Percentiles rank a stretch among this genome's conserved stretches.
Evolutionary conservation across 1,140 invertebrate genomes (phyloP).

Genomic region (Heterodera schachtii): DNA sequence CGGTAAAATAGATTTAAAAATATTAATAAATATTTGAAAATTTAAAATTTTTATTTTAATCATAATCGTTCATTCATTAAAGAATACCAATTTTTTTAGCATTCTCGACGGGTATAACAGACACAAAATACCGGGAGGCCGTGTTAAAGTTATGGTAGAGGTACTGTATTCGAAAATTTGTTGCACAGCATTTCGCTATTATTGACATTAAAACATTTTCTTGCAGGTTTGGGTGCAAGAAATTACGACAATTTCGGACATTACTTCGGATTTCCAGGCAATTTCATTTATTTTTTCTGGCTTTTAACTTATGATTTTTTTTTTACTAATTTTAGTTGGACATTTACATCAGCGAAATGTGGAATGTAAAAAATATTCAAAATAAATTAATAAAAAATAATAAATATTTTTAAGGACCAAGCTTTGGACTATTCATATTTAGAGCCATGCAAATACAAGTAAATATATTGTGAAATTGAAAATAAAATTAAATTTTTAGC

Average conservation of each 20-base stretch:
- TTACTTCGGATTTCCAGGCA: conserved; percentile 63
- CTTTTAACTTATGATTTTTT: background rate
- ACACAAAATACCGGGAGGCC: conserved; percentile 63
- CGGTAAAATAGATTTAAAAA: background rate
- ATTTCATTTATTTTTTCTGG: background rate
- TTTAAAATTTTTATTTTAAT: background rate
- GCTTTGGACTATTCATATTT: conserved; percentile 53
- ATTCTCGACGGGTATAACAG: conserved; percentile 61
- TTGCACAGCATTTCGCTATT: no score
- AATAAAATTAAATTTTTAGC: conserved; percentile 1
- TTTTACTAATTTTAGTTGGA: conserved; percentile 51
- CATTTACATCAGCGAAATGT: conserved; percentile 65
- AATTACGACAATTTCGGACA: conserved; percentile 64
- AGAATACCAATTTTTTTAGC: conserved; percentile 29
- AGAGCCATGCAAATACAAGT: conserved; percentile 64
- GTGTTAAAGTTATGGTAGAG: conserved; percentile 54
- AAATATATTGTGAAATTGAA: background rate
- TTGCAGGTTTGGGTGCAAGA: conserved; percentile 66
- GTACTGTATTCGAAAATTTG: background rate
- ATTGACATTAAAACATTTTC: conserved; percentile 20
- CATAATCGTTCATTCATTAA: background rate
- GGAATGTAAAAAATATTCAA: conserved; percentile 32
- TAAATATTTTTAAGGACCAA: conserved; percentile 8
- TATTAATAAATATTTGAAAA: background rate
- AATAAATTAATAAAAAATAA: background rate